These are phyloP conservation scores for Diacarnus erythraeanus DNA, from an alignment of 37 sponge, comb jelly and placozoan species.

Conservation along the genomic window DNA sequence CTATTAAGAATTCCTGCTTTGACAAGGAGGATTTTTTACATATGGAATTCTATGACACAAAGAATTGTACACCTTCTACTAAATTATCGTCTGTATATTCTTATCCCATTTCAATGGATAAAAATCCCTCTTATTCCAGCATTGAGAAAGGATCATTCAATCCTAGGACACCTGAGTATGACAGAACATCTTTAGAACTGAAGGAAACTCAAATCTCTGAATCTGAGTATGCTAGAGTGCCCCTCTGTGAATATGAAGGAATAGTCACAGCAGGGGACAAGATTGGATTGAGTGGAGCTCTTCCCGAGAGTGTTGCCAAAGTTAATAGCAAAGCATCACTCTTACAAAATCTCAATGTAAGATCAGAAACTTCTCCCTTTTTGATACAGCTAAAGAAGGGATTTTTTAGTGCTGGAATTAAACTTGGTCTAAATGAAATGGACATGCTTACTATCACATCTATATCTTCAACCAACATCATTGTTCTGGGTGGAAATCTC, in stretches of 20 bases:
- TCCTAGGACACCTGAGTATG: too few species aligned
- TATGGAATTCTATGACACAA: too few species aligned
- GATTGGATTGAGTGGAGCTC: too few species aligned
- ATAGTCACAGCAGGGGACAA: too few species aligned
- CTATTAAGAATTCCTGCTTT: constrained; percentile 4
- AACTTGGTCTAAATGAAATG: constrained; percentile 12
- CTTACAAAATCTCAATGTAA: background rate
- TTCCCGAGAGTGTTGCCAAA: background rate
- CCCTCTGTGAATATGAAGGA: constrained; percentile 28
- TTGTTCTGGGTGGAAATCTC: constrained; percentile 67
- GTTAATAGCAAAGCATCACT: background rate
- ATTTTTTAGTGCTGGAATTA: constrained; percentile 60
- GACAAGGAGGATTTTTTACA: too few species aligned
- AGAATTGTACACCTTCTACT: too few species aligned
- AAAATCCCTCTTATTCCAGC: too few species aligned
- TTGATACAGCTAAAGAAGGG: constrained; percentile 65
- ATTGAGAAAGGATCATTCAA: too few species aligned
- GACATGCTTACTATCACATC: constrained; percentile 58
- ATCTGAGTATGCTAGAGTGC: constrained; percentile 14
- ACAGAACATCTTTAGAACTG: background rate
- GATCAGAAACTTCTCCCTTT: constrained; percentile 53
- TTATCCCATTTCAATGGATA: too few species aligned
- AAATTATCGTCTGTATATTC: too few species aligned
- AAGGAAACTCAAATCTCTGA: background rate
- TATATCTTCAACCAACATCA: constrained; percentile 38